Conservation (phyloP, 2,797 vertebrate genomes). For the Leucoraja ocellata region DNA sequence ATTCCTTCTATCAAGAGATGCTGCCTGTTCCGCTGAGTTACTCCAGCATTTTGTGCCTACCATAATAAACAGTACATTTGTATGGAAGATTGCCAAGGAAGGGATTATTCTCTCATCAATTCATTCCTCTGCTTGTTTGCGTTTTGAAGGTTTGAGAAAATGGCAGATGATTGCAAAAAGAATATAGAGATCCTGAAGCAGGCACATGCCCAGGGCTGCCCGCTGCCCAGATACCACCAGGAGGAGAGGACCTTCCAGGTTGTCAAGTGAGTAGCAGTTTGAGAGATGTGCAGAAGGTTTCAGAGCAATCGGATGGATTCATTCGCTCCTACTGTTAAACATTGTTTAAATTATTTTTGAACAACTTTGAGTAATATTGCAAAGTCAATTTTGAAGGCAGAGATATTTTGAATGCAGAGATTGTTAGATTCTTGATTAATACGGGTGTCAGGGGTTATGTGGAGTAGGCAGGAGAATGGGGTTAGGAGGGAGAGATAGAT, state of each 20-base stretch:
- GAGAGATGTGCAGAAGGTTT: background rate
- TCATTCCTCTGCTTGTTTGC: background rate
- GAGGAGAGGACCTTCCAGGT: constrained; percentile 77
- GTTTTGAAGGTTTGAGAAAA: constrained; percentile 66
- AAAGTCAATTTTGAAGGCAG: no score
- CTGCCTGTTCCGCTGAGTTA: no score
- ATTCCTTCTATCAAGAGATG: no score
- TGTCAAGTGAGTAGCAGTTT: constrained; percentile 62
- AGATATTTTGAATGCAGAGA: no score
- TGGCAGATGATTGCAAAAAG: constrained; percentile 71
- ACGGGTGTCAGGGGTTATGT: no score
- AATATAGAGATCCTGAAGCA: constrained; percentile 72
- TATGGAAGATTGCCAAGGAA: background rate
- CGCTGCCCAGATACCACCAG: constrained; percentile 66
- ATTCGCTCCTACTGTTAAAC: background rate
- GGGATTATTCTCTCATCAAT: background rate
- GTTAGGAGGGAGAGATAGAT: no score
- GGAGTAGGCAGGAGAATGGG: no score
- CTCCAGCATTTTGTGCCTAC: no score
- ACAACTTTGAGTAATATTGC: background rate
- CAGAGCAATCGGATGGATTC: background rate
- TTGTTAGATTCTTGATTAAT: no score
- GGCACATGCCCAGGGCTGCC: constrained; percentile 66
- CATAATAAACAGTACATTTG: background rate
- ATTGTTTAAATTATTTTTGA: background rate